Conservation (phyloP, 2,888 invertebrate genomes). For the Nebria salina region DNA sequence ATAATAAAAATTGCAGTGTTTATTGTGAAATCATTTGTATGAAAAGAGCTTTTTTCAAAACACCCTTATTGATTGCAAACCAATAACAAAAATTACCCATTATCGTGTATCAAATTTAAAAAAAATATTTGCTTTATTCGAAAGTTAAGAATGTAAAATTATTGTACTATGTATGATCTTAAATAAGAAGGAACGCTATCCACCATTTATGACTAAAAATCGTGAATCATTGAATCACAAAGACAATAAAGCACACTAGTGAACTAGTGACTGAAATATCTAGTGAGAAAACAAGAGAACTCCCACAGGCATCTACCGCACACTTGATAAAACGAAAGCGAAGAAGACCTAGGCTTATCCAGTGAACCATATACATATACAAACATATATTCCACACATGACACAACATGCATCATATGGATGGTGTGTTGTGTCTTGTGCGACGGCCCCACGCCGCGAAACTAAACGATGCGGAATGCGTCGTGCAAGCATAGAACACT, state of each 20-base stretch:
- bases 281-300: neutral
- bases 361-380: neutral
- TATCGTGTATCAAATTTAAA: no score
- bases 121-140: no score
- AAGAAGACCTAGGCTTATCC: neutral
- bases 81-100: no score
- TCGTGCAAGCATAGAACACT: neutral
- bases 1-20: no score
- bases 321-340: neutral
- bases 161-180: no score
- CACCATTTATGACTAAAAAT: neutral
- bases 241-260: neutral
- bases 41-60: no score
- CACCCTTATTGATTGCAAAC: no score
- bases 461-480: slow-evolving; percentile 1
- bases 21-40: no score
- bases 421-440: neutral
- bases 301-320: neutral
- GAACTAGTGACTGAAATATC: neutral
- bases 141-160: no score
- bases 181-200: no score
- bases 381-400: neutral
- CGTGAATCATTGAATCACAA: neutral
- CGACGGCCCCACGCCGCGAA: neutral
- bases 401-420: slow-evolving; percentile 1